Percentiles rank a stretch among this genome's conserved stretches.
Evolutionary conservation across 1,140 invertebrate genomes (phyloP).

Genomic region (Pollicipes pollicipes): DNA sequence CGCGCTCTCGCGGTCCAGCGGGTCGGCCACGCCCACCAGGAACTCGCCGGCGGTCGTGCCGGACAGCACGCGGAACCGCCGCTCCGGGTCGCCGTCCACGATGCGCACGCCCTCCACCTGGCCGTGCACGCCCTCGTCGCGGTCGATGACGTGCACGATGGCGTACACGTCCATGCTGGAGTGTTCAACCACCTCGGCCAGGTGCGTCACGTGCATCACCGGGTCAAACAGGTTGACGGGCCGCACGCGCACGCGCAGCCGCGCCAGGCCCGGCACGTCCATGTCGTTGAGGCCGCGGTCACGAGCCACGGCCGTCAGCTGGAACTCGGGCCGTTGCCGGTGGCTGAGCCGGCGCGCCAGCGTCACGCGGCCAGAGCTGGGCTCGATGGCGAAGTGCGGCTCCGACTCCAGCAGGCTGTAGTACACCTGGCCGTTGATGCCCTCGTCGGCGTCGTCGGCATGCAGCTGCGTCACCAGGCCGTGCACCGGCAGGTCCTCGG

Average conservation of each 20-base stretch:
- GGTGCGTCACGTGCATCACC: constrained; percentile 50
- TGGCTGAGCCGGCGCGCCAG: constrained; percentile 58
- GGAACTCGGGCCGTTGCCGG: constrained; percentile 45
- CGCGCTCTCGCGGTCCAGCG: constrained; percentile 53
- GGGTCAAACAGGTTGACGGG: constrained; percentile 74
- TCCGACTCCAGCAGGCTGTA: constrained; percentile 73
- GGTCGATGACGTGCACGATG: constrained; percentile 64
- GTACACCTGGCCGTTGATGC: constrained; percentile 86
- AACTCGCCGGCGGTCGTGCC: constrained; percentile 30
- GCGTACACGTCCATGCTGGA: constrained; percentile 73
- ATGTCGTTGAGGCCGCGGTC: constrained; percentile 44
- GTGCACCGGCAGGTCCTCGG: constrained; percentile 72
- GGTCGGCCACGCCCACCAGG: constrained; percentile 44
- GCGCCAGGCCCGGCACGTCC: constrained; percentile 43
- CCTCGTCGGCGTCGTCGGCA: constrained; percentile 85
- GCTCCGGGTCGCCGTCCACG: constrained; percentile 67
- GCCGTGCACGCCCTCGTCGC: constrained; percentile 64
- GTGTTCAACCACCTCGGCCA: constrained; percentile 65
- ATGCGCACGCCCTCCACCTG: constrained; percentile 67
- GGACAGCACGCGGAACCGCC: constrained; percentile 52
- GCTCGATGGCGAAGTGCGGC: constrained; percentile 75
- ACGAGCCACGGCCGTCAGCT: constrained; percentile 57
- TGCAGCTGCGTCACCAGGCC: constrained; percentile 33
- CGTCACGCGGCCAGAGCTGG: constrained; percentile 70
- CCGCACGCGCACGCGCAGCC: constrained; percentile 53